Conservation (phyloP, 2,113 vertebrate genomes). For the Pseudorasbora parva region DNA sequence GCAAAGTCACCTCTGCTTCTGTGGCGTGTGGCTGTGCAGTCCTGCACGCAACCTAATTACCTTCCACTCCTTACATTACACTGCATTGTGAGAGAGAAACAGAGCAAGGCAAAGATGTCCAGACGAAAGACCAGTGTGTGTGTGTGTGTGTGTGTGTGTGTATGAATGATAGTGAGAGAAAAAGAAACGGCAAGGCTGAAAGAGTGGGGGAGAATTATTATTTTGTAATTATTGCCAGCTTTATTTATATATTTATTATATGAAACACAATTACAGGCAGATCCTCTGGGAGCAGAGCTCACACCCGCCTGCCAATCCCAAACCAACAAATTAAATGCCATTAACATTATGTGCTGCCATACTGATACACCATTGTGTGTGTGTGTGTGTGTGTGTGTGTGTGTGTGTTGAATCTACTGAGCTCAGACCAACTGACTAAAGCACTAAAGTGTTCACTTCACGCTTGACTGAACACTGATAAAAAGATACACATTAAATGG, state of each 20-base stretch:
- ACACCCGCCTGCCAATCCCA: constrained; percentile 22
- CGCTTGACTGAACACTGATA: neutral
- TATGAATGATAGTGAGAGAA: neutral
- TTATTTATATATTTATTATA: constrained; percentile 45
- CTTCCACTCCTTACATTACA: constrained; percentile 7
- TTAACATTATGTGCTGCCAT: constrained; percentile 41
- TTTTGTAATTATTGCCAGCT: constrained; percentile 48
- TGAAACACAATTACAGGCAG: constrained; percentile 39
- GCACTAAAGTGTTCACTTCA: constrained; percentile 3
- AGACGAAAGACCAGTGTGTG: neutral
- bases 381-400: neutral
- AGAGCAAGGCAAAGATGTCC: neutral
- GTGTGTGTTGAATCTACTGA: neutral
- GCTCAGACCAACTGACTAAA: constrained; percentile 6
- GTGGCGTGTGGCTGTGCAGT: neutral
- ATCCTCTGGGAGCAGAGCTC: constrained; percentile 26
- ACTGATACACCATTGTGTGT: constrained; percentile 16
- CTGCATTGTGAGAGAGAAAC: neutral
- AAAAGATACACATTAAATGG: neutral
- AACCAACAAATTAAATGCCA: constrained; percentile 42
- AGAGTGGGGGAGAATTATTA: constrained; percentile 7
- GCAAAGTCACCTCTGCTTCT: constrained; percentile 41
- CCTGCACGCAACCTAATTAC: constrained; percentile 10
- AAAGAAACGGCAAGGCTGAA: neutral
- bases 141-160: neutral